phyloP scores from a whole-genome alignment of 2,113 vertebrate genomes.

The Petrocephalus zakoni region DNA sequence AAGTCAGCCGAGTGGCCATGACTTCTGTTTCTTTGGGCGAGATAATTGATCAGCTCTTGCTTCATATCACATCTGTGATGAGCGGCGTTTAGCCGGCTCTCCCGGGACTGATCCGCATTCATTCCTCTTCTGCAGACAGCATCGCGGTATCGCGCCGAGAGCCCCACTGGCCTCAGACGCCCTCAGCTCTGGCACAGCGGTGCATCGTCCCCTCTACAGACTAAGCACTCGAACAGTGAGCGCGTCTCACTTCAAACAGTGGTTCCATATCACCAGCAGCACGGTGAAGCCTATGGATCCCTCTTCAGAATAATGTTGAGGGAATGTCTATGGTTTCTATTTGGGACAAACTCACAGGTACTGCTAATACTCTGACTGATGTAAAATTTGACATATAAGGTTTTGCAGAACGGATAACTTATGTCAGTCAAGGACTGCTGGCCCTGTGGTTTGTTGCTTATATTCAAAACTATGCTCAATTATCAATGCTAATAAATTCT shows the following conservation, averaged over 20 bases:
- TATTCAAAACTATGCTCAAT: neutral
- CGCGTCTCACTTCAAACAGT: neutral
- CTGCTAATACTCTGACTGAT: neutral
- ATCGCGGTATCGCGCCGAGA: neutral
- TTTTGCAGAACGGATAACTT: neutral
- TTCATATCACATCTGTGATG: slow-evolving; percentile 9
- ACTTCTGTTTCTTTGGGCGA: neutral
- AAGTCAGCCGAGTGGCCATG: neutral
- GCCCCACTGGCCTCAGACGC: neutral
- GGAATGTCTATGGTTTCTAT: neutral
- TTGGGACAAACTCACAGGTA: neutral
- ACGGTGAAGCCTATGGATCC: neutral
- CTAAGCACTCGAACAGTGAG: neutral
- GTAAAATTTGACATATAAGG: neutral
- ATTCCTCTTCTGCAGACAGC: neutral
- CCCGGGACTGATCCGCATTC: neutral
- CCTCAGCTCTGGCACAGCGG: neutral
- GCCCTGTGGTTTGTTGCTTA: neutral
- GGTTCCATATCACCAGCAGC: neutral
- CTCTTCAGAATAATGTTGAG: neutral
- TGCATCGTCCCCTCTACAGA: neutral
- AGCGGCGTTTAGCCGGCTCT: neutral
- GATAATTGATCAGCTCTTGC: slow-evolving; percentile 11
- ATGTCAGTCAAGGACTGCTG: neutral
- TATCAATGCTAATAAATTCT: neutral